Evolutionary conservation across 2,888 invertebrate genomes (phyloP).

Genomic region (Parascotia fuliginaria): DNA sequence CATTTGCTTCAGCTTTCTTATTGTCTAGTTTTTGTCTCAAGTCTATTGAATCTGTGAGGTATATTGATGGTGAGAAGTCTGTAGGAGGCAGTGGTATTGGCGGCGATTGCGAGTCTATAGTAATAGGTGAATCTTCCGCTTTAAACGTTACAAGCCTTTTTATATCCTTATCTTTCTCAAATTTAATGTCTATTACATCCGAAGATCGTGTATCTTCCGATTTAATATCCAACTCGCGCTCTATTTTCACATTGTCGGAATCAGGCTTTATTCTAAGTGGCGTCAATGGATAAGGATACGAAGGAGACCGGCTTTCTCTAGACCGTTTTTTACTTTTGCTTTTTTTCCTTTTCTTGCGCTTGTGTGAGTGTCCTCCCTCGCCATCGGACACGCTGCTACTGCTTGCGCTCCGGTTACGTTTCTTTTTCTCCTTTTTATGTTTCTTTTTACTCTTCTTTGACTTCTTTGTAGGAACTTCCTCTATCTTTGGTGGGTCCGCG

Average conservation of each 20-base stretch:
- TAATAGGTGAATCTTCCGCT: conserved; percentile 46
- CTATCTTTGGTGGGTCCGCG: conserved; percentile 88
- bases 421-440: conserved; percentile 87
- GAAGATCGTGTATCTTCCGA: conserved; percentile 43
- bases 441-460: conserved; percentile 87
- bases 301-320: conserved; percentile 56
- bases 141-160: conserved; percentile 51
- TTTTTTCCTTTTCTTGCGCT: conserved; percentile 87
- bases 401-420: conserved; percentile 75
- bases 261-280: conserved; percentile 61
- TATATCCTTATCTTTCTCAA: conserved; percentile 47
- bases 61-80: conserved; percentile 64
- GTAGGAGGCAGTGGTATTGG: conserved; percentile 73
- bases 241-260: conserved; percentile 46
- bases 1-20: conserved; percentile 53
- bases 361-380: conserved; percentile 80
- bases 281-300: conserved; percentile 55
- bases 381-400: conserved; percentile 71
- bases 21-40: conserved; percentile 59
- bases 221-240: conserved; percentile 52
- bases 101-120: conserved; percentile 52
- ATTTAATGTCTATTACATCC: conserved; percentile 43
- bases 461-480: conserved; percentile 68
- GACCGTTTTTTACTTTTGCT: conserved; percentile 69
- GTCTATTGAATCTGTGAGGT: conserved; percentile 49